Base-by-base conservation (phyloP, 64 coral and sea anemone genomes). In the Actinia tenebrosa region DNA sequence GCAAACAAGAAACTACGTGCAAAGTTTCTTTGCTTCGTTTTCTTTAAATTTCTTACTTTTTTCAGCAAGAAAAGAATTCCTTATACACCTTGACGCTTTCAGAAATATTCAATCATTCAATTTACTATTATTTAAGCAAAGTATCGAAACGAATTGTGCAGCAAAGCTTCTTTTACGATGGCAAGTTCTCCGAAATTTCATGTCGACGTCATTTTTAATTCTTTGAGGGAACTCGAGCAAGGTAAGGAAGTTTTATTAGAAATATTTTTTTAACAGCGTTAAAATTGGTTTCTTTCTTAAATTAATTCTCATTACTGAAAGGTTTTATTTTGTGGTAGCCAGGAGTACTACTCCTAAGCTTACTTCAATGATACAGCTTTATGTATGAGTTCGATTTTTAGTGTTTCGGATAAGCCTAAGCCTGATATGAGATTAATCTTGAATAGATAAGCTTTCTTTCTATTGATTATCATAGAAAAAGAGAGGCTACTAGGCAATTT, bases 121-220 rank as follows among this genome's bases (percentile, higher is more conserved):
- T 42, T 42, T 37, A 25, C 23, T 30, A 27, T 42, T 15, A 37
- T 75, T 37, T 75, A 3, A 23, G n/a, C 63, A 66, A 23, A 66
- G 4, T n/a, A 37, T 66, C 10, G 22, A 66, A 66, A 10, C 5
- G 15, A 66, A 66, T 66, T 30, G 60, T n/a, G 17, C n/a, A 16
- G 15, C 53, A 10, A 37, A 42, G 44, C 15, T 16, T 58, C 71
- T 52, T 44, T 56, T 18, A 44, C 62, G 44, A 87, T 89, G 87
- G 54, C 89, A 55, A 62, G 71, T 91, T 92, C 93, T 53, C 79
- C 89, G 86, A 89, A 92, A 37, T 92, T 95, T 58, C 87, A 83
- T n/a, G 86, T 95, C 16, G 93, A 95, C 23, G 93, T 95, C 26
- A 91, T 95, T 37, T 86, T 95, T 15, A 87, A 92, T 83, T 89